Percentiles rank a stretch among this genome's conserved stretches.
Evolutionary conservation across 2,888 invertebrate genomes (phyloP).

Genomic region (Phaedon cochleariae): DNA sequence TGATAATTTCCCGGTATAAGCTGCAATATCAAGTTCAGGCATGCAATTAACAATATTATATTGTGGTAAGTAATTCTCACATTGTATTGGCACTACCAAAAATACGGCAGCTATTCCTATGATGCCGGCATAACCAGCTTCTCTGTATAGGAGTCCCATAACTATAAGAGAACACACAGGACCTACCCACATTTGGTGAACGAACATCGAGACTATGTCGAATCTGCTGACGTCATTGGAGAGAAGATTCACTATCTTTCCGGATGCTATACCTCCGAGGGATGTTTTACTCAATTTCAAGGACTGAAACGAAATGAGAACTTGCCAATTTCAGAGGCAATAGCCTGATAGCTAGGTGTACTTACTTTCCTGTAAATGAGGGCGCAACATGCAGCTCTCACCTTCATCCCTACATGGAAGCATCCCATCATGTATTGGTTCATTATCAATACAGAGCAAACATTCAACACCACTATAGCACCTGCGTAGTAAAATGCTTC

Average conservation of each 20-base stretch:
- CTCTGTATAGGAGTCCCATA: slow-evolving; percentile 78
- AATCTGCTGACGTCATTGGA: slow-evolving; percentile 36
- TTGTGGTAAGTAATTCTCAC: too few relatives aligned
- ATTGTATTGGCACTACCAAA: slow-evolving; percentile 84
- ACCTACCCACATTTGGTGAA: slow-evolving; percentile 29
- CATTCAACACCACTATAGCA: slow-evolving; percentile 65
- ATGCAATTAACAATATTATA: too few relatives aligned
- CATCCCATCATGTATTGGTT: slow-evolving; percentile 72
- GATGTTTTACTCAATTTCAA: slow-evolving; percentile 33
- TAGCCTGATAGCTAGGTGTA: not conserved
- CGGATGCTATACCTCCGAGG: slow-evolving; percentile 27
- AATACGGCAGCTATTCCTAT: slow-evolving; percentile 82
- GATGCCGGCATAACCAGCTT: slow-evolving; percentile 78
- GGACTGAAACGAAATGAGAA: slow-evolving; percentile 26
- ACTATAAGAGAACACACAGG: slow-evolving; percentile 69
- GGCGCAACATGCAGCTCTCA: slow-evolving; percentile 81
- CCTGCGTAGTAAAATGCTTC: slow-evolving; percentile 70
- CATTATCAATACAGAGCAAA: slow-evolving; percentile 66
- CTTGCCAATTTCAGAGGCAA: too few relatives aligned
- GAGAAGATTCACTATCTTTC: slow-evolving; percentile 33
- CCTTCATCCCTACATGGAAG: slow-evolving; percentile 78
- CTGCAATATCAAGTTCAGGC: slow-evolving; percentile 50
- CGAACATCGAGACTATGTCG: slow-evolving; percentile 20
- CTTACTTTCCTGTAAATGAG: slow-evolving; percentile 83
- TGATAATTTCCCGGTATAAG: slow-evolving; percentile 54